Conservation (phyloP, 2,888 invertebrate genomes). For the Liposcelis brunnea region DNA sequence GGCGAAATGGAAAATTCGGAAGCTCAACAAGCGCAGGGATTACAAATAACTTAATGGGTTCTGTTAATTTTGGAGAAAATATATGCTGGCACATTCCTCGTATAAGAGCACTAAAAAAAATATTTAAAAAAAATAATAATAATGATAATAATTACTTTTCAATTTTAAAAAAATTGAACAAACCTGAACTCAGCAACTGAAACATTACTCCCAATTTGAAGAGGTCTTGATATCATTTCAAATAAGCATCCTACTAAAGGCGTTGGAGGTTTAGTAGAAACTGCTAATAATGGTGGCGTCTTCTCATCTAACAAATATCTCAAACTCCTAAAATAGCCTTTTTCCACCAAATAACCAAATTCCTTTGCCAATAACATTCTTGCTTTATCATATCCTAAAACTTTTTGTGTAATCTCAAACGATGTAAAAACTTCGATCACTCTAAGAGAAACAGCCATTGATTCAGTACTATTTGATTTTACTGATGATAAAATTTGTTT, state of each 20-base stretch:
- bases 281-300: slow-evolving; percentile 50
- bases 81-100: slow-evolving; percentile 46
- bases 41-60: slow-evolving; percentile 48
- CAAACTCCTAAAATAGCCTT: slow-evolving; percentile 57
- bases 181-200: slow-evolving; percentile 28
- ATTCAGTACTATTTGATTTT: slow-evolving; percentile 22
- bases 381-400: slow-evolving; percentile 25
- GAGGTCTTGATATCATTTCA: slow-evolving; percentile 58
- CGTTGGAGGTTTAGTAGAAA: slow-evolving; percentile 49
- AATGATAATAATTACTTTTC: slow-evolving; percentile 5
- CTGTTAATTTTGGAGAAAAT: slow-evolving; percentile 44
- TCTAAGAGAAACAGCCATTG: slow-evolving; percentile 54
- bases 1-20: slow-evolving; percentile 29
- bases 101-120: slow-evolving; percentile 27
- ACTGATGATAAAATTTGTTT: slow-evolving; percentile 14
- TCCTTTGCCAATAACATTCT: slow-evolving; percentile 16
- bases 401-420: slow-evolving; percentile 26
- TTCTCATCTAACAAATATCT: slow-evolving; percentile 49
- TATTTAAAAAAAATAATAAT: slow-evolving; percentile 5
- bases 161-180: slow-evolving; percentile 1
- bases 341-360: slow-evolving; percentile 14
- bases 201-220: slow-evolving; percentile 36
- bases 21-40: slow-evolving; percentile 45
- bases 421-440: slow-evolving; percentile 62
- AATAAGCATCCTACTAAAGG: slow-evolving; percentile 53